A percentile compares a stretch with the other conserved stretches of the same genome.
Conservation (phyloP, 2,888 invertebrate species). For the Heliconius hortense region DNA sequence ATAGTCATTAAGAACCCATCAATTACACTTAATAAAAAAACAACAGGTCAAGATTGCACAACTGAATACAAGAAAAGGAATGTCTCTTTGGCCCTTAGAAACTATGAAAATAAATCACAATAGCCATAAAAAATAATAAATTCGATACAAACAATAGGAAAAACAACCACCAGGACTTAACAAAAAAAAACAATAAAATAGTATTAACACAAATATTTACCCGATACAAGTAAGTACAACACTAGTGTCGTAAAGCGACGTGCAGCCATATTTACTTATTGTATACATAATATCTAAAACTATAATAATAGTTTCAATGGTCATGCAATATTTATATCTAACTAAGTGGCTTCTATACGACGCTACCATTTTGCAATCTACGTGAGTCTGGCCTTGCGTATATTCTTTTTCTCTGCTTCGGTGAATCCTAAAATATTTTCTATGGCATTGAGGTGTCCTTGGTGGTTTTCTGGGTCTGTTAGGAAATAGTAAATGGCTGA, state of each 20-base stretch:
- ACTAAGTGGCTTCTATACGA: slow-evolving; percentile 35
- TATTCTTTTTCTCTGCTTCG: slow-evolving; percentile 90
- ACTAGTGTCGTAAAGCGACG: slow-evolving; percentile 48
- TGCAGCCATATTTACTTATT: slow-evolving; percentile 48
- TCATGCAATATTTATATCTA: slow-evolving; percentile 50
- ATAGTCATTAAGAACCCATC: slow-evolving; percentile 48
- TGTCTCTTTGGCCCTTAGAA: slow-evolving; percentile 75
- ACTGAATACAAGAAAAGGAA: slow-evolving; percentile 57
- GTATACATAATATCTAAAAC: slow-evolving; percentile 33
- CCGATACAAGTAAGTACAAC: slow-evolving; percentile 43
- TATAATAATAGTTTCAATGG: slow-evolving; percentile 36
- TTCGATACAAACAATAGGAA: slow-evolving; percentile 54
- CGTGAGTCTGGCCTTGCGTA: slow-evolving; percentile 85
- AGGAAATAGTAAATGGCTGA: slow-evolving; percentile 96
- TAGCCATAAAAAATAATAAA: slow-evolving; percentile 57
- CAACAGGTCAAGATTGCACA: slow-evolving; percentile 70
- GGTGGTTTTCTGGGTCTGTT: slow-evolving; percentile 93
- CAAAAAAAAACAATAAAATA: background rate
- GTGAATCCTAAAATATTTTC: slow-evolving; percentile 95
- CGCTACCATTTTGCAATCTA: slow-evolving; percentile 57
- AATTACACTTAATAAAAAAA: slow-evolving; percentile 52
- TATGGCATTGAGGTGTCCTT: slow-evolving; percentile 93
- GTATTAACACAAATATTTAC: slow-evolving; percentile 9
- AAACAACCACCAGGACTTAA: slow-evolving; percentile 52
- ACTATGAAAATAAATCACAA: slow-evolving; percentile 67